Base-by-base conservation (phyloP, 2,797 vertebrate genomes). In the Syndactyla subalaris region DNA sequence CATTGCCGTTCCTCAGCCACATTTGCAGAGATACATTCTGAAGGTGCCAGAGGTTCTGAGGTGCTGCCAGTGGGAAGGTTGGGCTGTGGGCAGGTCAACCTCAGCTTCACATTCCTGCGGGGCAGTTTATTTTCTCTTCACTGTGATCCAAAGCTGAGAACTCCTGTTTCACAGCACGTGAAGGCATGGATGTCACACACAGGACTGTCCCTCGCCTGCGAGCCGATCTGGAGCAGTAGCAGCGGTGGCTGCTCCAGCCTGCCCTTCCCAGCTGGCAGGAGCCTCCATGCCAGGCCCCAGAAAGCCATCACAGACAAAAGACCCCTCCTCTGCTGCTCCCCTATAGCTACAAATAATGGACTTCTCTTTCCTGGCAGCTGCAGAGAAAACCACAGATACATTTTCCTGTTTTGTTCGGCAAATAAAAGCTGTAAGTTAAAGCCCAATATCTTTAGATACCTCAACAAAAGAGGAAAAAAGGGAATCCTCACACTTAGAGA, bases 1-100 rank as follows among this genome's bases (percentile, higher is more conserved):
- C 59, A 5, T 2, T 4, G 39, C 43, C 0, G 1, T 5, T 36
- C 18, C 10, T 38, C 0, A 0, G 49, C 23, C 1, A 4, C 21
- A 0, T 12, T 22, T 8, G 34, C 85, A 24, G 79, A 38, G 68
- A 2, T 5, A 5, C 45, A 4, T 14, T 22, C 55, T 1, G 22
- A 61, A 14, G 65, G 18, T 32, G 73, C 51, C 71, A 7, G 58
- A 0, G 74, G 49, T 30, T 41, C 61, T 0, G 4, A 27, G 6
- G 17, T 21, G 24, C 14, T 39, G 74, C 41, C 61, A 11, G 2
- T 1, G 6, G 72, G 45, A 20, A 43, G 65, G 26, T 38, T 45
- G 34, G 36, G 29, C 62, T 72, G 12, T 7, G 57, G 55, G 26
- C 57, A 54, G 32, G 5, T 32, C 72, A n/a, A 0, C 48, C 62